Evolutionary conservation across 1,140 invertebrate genomes (phyloP), one percentile per base, ranked within the genome.

Genomic region (Drosophila nasuta): DNA sequence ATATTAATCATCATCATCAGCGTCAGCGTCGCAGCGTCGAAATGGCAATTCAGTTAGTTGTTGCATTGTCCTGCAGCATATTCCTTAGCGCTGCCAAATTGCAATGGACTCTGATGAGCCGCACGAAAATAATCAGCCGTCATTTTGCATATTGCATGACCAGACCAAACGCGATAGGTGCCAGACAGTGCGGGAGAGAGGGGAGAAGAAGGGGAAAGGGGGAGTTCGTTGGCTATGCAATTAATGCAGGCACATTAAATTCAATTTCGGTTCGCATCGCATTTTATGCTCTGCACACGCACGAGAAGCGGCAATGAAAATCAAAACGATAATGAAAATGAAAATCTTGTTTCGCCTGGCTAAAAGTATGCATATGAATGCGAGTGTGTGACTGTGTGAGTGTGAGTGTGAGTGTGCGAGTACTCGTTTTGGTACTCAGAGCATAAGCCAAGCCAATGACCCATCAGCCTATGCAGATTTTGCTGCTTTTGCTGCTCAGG

Each of bases 201-300:
- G 7, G 15, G 15, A n/a, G n/a, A n/a, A 15, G 15, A 15, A 15
- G 15, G 15, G 25, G 0, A 13, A 20, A 5, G 28, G 28, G 35
- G 5, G 6, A 11, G 57, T 17, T 41, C 28, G 20, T 5, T 7
- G 35, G 8, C 35, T 73, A 38, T 60, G 76, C 76, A 83, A 82
- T 82, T 82, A 82, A 82, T 82, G 67, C 17, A 43, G 54, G 52
- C 57, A 57, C 80, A 79, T 83, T 82, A 83, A 81, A 83, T 77
- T 85, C 60, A 77, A 79, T 85, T 79, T 75, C 43, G 49, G 17
- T 30, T 5, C 25, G 6, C 35, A 5, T 10, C 8, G 45, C 52
- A 48, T 60, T 70, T 64, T 65, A 75, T 67, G 13, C 65, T 69
- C 65, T 57, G 25, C 54, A 38, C 62, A 65, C 8, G 25, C 35